Evolutionary conservation across 2,113 vertebrate genomes (phyloP).

Genomic region (Epinephelus fuscoguttatus): DNA sequence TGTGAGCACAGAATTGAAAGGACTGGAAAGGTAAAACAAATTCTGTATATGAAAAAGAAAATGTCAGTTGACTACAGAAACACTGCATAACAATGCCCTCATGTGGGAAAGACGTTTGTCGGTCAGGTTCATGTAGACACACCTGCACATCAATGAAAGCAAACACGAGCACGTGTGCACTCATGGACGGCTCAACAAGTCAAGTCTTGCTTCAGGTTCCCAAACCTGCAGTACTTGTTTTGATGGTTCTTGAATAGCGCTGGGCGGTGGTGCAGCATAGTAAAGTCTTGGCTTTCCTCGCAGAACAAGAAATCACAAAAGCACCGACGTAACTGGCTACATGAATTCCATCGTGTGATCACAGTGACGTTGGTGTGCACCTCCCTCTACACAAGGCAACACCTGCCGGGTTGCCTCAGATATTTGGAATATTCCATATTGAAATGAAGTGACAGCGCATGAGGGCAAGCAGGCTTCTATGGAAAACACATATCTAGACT

Average conservation of each 20-base stretch:
- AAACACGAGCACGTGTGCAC: constrained; percentile 52
- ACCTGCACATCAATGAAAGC: constrained; percentile 47
- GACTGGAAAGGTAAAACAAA: background rate
- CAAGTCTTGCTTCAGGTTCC: constrained; percentile 3
- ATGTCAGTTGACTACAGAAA: constrained; percentile 22
- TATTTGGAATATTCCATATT: background rate
- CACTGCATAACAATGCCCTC: constrained; percentile 19
- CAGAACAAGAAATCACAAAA: constrained; percentile 20
- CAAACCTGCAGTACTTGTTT: constrained; percentile 52
- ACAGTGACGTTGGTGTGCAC: background rate
- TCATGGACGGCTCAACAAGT: constrained; percentile 8
- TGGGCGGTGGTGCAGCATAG: background rate
- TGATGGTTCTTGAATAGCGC: background rate
- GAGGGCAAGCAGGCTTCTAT: background rate
- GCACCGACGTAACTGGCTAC: background rate
- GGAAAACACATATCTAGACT: constrained; percentile 29
- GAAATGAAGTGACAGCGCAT: background rate
- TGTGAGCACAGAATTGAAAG: background rate
- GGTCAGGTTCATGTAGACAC: constrained; percentile 45
- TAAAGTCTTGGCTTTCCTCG: background rate
- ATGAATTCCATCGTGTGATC: background rate
- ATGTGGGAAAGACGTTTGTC: constrained; percentile 2
- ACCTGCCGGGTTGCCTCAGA: constrained; percentile 16
- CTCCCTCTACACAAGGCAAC: constrained; percentile 22
- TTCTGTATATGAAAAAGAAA: background rate